These are phyloP conservation scores for Synergus umbraculus DNA, from an alignment of 2,888 invertebrate genomes.

Conservation along the genomic window DNA sequence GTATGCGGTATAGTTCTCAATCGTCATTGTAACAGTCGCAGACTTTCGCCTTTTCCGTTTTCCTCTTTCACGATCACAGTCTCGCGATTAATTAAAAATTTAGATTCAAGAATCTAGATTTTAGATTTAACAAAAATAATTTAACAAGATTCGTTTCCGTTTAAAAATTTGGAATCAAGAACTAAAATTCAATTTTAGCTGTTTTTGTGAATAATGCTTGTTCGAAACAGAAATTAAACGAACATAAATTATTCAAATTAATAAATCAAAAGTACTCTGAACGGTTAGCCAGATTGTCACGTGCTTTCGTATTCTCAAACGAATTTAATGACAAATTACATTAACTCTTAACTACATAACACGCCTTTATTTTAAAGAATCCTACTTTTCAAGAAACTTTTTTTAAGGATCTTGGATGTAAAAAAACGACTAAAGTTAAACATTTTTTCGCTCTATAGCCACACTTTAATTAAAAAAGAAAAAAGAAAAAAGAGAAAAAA, in stretches of 20 bases:
- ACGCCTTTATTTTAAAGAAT: not conserved
- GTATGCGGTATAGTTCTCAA: not conserved
- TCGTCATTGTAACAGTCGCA: not conserved
- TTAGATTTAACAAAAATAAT: not conserved
- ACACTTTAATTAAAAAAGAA: not conserved
- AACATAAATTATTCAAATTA: not conserved
- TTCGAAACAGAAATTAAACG: not conserved
- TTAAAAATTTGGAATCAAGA: not conserved
- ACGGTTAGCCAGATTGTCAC: conserved; percentile 22
- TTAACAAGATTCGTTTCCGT: not conserved
- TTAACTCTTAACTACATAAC: not conserved
- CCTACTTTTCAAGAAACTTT: not conserved
- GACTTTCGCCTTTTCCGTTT: not conserved
- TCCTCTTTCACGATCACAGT: not conserved
- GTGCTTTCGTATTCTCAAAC: not conserved
- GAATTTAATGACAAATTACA: not conserved
- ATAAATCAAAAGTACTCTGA: conserved; percentile 18
- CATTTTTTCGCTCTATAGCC: too few relatives aligned
- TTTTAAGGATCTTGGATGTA: too few relatives aligned
- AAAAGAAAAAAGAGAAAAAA: not conserved
- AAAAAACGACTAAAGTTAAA: too few relatives aligned
- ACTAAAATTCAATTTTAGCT: not conserved
- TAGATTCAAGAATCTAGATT: not conserved
- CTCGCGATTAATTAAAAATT: not conserved
- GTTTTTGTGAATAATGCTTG: not conserved